These are phyloP conservation scores for Pempheris klunzingeri DNA, from an alignment of 2,797 vertebrate species.

Conservation along the genomic window DNA sequence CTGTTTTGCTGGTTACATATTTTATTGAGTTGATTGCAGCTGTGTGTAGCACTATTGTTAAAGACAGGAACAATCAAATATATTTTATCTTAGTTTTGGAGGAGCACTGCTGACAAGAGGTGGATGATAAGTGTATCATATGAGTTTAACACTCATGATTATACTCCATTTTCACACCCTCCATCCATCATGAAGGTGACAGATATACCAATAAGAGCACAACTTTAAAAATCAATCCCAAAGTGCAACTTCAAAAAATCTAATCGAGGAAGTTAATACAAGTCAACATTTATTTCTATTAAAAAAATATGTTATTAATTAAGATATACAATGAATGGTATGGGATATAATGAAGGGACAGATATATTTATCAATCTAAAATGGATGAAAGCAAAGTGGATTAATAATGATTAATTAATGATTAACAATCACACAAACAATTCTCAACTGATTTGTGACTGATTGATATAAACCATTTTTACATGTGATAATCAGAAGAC, in stretches of 20 bases:
- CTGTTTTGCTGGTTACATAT: too few relatives aligned
- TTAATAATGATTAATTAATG: conserved; percentile 27
- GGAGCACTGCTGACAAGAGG: background rate
- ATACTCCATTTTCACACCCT: background rate
- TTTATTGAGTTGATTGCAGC: too few relatives aligned
- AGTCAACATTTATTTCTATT: conserved; percentile 64
- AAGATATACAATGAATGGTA: conserved; percentile 26
- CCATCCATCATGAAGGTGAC: background rate
- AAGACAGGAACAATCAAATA: too few relatives aligned
- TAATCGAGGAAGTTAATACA: background rate
- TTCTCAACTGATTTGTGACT: conserved; percentile 29
- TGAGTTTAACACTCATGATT: background rate
- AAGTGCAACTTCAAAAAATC: too few relatives aligned
- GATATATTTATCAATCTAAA: conserved; percentile 43
- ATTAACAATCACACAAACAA: conserved; percentile 32
- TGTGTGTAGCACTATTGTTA: too few relatives aligned
- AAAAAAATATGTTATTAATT: conserved; percentile 59
- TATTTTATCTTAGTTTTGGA: background rate
- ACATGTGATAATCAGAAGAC: conserved; percentile 19
- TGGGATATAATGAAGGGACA: conserved; percentile 60
- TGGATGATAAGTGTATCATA: background rate
- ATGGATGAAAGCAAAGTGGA: conserved; percentile 36
- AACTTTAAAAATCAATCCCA: background rate
- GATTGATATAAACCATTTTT: conserved; percentile 38
- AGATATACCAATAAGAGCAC: background rate